These are phyloP conservation scores for Drosophila quadrilineata DNA, from an alignment of 1,140 invertebrate genomes.

Conservation along the genomic window DNA sequence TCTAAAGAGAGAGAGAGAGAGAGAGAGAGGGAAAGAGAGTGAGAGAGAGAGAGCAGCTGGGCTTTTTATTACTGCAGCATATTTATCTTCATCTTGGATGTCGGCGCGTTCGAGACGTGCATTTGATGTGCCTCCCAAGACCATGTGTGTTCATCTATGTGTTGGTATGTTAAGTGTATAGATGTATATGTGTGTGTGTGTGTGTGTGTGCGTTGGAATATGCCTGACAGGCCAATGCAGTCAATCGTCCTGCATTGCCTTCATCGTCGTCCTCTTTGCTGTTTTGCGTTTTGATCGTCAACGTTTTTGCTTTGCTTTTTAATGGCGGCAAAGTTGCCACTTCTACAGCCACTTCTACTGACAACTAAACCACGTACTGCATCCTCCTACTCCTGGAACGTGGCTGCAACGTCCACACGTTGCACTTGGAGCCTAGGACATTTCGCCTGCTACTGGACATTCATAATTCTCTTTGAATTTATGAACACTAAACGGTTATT, in stretches of 20 bases:
- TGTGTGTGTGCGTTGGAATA: slow-evolving; percentile 17
- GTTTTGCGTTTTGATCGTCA: slow-evolving; percentile 53
- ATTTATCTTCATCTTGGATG: slow-evolving; percentile 61
- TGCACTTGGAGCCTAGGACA: slow-evolving; percentile 31
- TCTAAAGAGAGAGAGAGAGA: not conserved
- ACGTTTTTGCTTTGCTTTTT: slow-evolving; percentile 51
- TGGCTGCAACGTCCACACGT: slow-evolving; percentile 22
- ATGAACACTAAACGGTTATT: slow-evolving; percentile 71
- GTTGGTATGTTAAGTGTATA: too few relatives aligned
- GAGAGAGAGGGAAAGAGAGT: not conserved
- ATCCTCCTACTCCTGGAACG: not conserved
- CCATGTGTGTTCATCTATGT: too few relatives aligned
- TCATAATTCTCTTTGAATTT: slow-evolving; percentile 72
- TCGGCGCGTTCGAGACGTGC: slow-evolving; percentile 55
- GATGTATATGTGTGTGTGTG: slow-evolving; percentile 2
- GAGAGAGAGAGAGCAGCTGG: slow-evolving; percentile 5
- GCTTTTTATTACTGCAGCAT: slow-evolving; percentile 59
- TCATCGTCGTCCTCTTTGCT: slow-evolving; percentile 42
- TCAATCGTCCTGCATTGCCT: slow-evolving; percentile 44
- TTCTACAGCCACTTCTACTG: slow-evolving; percentile 9
- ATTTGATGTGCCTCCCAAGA: slow-evolving; percentile 52
- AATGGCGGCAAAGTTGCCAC: slow-evolving; percentile 48
- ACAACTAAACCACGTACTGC: not conserved
- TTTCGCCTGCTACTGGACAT: slow-evolving; percentile 42
- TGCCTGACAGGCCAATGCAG: slow-evolving; percentile 41